Percentiles rank a stretch among this genome's conserved stretches.
phyloP scores from a whole-genome alignment of 2,113 vertebrate genomes.

The Lynx canadensis region DNA sequence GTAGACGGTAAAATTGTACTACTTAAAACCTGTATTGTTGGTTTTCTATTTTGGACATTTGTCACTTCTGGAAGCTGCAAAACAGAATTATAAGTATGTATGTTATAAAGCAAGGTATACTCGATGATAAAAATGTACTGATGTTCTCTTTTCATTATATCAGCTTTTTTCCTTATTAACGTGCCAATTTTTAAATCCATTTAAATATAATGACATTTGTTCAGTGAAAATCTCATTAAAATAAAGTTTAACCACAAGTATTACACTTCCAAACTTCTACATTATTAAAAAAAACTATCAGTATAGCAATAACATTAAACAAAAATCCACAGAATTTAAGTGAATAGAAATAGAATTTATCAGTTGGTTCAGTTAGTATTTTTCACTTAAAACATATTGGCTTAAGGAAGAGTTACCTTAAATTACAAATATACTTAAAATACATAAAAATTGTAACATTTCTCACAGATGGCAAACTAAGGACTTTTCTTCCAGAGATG shows the following conservation, averaged over 20 bases:
- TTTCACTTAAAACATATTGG: conserved; percentile 28
- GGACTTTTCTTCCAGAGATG: not conserved
- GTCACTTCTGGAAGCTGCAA: conserved; percentile 89
- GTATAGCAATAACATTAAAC: not conserved
- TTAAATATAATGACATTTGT: not conserved
- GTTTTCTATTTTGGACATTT: conserved; percentile 86
- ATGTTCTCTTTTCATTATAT: not conserved
- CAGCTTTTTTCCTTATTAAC: conserved; percentile 1
- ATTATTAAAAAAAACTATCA: not conserved
- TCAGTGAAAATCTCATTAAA: not conserved
- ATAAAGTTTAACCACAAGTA: not conserved
- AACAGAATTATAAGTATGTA: not conserved
- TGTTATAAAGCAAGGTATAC: not conserved
- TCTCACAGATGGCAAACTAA: not conserved
- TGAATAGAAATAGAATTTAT: conserved; percentile 6
- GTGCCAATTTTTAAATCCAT: not conserved
- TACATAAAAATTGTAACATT: not conserved
- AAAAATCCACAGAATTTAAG: conserved; percentile 44
- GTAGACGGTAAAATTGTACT: conserved; percentile 85
- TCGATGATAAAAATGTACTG: not conserved
- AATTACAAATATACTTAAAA: conserved; percentile 51
- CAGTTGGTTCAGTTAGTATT: not conserved
- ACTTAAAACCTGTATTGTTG: conserved; percentile 85
- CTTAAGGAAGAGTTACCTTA: not conserved
- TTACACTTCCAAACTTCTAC: not conserved